Evolutionary conservation across 2,113 vertebrate genomes (phyloP).

Genomic region (Tychaedon coryphoeus): DNA sequence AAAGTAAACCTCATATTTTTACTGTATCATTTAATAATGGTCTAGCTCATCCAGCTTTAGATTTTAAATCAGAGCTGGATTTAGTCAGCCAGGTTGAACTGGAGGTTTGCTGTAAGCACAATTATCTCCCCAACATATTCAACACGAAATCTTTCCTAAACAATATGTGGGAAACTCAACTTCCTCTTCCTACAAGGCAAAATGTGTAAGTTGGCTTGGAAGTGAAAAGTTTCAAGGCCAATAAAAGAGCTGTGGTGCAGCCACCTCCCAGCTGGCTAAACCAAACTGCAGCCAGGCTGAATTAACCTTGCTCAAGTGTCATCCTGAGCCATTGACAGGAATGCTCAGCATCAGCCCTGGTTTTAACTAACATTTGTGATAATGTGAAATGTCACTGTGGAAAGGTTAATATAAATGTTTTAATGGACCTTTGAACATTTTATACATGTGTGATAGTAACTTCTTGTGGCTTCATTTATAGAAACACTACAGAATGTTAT

Average conservation of each 20-base stretch:
- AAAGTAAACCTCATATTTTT: not conserved
- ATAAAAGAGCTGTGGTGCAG: not conserved
- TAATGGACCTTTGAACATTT: not conserved
- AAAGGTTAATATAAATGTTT: not conserved
- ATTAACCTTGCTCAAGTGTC: not conserved
- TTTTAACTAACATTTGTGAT: not conserved
- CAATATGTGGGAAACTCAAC: not conserved
- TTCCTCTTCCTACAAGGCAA: slow-evolving; percentile 2
- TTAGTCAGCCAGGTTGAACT: not conserved
- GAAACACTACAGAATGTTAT: not conserved
- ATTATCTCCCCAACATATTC: not conserved
- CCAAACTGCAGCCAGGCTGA: not conserved
- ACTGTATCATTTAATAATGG: not conserved
- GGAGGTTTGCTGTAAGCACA: not conserved
- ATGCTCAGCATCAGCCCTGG: not conserved
- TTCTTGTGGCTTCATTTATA: not conserved
- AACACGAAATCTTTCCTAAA: not conserved
- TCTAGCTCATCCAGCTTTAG: not conserved
- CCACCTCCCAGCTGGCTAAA: not conserved
- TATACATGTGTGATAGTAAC: not conserved
- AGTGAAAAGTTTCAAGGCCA: not conserved
- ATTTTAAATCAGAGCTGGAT: not conserved
- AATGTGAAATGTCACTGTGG: not conserved
- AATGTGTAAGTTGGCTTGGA: not conserved
- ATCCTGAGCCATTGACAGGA: not conserved